A percentile compares a stretch with the other conserved stretches of the same genome.
Conservation (phyloP, 2,113 vertebrate species). For the Limnothrissa miodon region DNA sequence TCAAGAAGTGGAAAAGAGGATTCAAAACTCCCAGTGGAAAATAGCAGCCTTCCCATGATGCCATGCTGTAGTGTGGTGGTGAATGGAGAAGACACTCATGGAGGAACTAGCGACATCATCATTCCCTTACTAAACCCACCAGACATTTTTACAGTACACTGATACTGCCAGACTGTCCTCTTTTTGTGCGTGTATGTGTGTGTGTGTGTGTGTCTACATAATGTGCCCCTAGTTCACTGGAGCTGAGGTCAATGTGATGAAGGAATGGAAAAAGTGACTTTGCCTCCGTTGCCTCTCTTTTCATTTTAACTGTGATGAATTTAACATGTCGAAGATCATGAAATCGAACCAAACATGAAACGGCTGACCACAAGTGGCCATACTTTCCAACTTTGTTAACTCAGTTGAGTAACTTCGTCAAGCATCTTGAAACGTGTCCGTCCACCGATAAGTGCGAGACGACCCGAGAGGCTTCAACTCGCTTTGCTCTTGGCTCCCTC, state of each 20-base stretch:
- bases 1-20: constrained; percentile 10
- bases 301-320: constrained; percentile 62
- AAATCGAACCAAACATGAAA: constrained; percentile 62
- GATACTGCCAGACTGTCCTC: constrained; percentile 42
- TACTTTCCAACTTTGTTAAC: constrained; percentile 56
- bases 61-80: neutral
- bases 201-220: constrained; percentile 29
- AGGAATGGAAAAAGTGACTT: constrained; percentile 66
- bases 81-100: neutral
- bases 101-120: constrained; percentile 17
- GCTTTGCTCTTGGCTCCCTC: neutral
- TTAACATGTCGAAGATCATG: constrained; percentile 64
- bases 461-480: neutral
- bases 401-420: constrained; percentile 48
- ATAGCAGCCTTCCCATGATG: neutral
- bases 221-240: constrained; percentile 53
- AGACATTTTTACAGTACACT: constrained; percentile 46
- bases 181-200: constrained; percentile 24
- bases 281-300: constrained; percentile 45
- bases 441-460: constrained; percentile 47
- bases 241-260: constrained; percentile 62
- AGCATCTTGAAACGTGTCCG: constrained; percentile 44
- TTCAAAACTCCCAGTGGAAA: constrained; percentile 17
- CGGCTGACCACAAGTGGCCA: constrained; percentile 45
- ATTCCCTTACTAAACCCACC: constrained; percentile 34